A percentile compares a stretch with the other conserved stretches of the same genome.
These are phyloP conservation scores for Griposia aprilina DNA, from an alignment of 2,888 invertebrate genomes.

Conservation along the genomic window DNA sequence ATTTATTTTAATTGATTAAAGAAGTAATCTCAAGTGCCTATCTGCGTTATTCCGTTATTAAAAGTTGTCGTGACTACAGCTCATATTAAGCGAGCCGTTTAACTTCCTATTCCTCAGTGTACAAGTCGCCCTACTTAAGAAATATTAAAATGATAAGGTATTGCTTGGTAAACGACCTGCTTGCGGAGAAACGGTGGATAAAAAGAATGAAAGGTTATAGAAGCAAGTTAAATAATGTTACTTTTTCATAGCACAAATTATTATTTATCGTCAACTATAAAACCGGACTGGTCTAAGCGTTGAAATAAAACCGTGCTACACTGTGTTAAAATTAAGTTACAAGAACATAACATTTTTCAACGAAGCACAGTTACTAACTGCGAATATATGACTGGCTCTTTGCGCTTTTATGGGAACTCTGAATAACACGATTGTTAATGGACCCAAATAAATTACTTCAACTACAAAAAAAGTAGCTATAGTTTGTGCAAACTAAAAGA, in stretches of 20 bases:
- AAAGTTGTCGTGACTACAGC: constrained; percentile 72
- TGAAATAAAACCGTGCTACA: constrained; percentile 35
- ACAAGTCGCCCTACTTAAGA: constrained; percentile 63
- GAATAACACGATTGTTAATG: constrained; percentile 5
- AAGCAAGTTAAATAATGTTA: constrained; percentile 33
- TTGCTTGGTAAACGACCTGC: constrained; percentile 53
- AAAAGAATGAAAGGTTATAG: constrained; percentile 41
- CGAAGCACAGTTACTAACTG: constrained; percentile 11
- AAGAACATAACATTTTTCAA: constrained; percentile 18
- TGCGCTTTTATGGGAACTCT: constrained; percentile 2
- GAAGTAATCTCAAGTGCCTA: constrained; percentile 57
- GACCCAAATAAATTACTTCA: constrained; percentile 10
- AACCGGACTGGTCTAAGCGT: constrained; percentile 34
- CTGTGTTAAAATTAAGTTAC: constrained; percentile 26
- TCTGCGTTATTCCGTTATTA: constrained; percentile 64
- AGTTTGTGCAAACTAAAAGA: constrained; percentile 37
- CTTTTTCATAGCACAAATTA: constrained; percentile 33
- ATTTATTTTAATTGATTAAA: constrained; percentile 58
- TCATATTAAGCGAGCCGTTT: constrained; percentile 69
- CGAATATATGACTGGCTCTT: constrained; percentile 20
- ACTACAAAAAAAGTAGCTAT: constrained; percentile 32
- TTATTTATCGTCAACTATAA: constrained; percentile 37
- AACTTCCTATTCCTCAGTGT: constrained; percentile 67
- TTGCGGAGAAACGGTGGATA: constrained; percentile 43
- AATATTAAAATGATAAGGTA: constrained; percentile 66